Evolutionary conservation across 2,113 vertebrate genomes (phyloP).

Genomic region (Telmatochromis sp.): DNA sequence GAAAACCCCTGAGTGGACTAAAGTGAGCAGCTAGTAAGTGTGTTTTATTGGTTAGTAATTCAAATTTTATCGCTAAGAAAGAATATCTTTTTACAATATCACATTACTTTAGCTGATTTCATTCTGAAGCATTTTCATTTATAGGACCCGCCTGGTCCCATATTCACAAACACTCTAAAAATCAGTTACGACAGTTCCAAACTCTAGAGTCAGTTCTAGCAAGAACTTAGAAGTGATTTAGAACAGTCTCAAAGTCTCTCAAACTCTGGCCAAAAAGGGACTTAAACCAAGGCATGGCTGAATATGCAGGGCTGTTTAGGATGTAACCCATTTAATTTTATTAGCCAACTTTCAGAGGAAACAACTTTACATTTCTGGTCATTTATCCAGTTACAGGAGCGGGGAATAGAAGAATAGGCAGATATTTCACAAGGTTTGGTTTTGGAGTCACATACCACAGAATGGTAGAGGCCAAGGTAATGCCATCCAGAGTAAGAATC

Average conservation of each 20-base stretch:
- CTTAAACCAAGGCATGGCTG: background rate
- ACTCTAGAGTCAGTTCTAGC: background rate
- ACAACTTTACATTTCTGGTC: background rate
- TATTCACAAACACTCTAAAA: background rate
- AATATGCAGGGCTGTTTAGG: background rate
- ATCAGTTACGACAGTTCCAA: background rate
- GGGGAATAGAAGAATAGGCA: accelerated
- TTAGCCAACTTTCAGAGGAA: background rate
- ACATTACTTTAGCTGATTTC: background rate
- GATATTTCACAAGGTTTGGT: background rate
- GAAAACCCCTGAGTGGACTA: background rate
- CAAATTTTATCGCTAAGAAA: background rate
- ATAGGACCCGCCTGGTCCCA: background rate
- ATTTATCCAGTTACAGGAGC: background rate
- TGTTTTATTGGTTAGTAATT: background rate
- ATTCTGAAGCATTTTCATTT: background rate
- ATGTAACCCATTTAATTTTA: background rate
- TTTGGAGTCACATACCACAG: background rate
- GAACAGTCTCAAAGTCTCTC: background rate
- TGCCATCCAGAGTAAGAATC: too few species aligned
- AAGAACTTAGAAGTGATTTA: background rate
- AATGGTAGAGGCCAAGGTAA: background rate
- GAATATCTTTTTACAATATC: background rate
- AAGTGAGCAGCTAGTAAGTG: background rate
- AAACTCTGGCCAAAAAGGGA: background rate